phyloP scores from a whole-genome alignment of 2,113 vertebrate species.

The Periophthalmodon schlosseri region DNA sequence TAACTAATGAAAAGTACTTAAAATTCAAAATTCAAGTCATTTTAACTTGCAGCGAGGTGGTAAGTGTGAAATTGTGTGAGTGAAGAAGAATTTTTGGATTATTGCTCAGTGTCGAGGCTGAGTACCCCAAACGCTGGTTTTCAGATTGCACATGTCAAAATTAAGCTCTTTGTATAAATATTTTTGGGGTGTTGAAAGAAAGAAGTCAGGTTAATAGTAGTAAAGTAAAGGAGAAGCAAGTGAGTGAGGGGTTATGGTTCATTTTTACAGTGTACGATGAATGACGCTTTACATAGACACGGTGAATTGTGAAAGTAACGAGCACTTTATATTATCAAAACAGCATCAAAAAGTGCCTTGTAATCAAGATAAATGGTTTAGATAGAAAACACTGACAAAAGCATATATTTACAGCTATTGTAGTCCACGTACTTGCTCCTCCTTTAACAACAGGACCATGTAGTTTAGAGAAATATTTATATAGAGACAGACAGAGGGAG shows the following conservation, averaged over 20 bases:
- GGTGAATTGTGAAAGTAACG: background rate
- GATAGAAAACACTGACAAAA: background rate
- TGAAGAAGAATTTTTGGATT: conserved; percentile 21
- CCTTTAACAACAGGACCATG: background rate
- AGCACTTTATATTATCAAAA: background rate
- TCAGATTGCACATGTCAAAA: conserved; percentile 1
- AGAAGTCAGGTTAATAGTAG: background rate
- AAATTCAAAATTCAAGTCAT: background rate
- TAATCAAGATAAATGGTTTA: background rate
- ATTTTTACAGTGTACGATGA: background rate
- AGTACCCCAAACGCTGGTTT: background rate
- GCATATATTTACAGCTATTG: background rate
- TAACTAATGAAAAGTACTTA: background rate
- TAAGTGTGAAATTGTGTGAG: background rate
- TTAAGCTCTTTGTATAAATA: background rate
- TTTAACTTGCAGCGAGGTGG: background rate
- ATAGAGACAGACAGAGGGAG: conserved; percentile 18
- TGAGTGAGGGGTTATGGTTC: background rate
- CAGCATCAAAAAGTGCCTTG: background rate
- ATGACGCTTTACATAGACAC: background rate
- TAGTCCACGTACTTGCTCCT: background rate
- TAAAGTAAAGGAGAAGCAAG: conserved; percentile 1
- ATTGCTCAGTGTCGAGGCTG: conserved; percentile 56
- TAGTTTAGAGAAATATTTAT: background rate
- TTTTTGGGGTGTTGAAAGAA: background rate